Evolutionary conservation across 2,888 invertebrate species (phyloP), one percentile per base, ranked within the genome.

Genomic region (Xestobium rufovillosum): DNA sequence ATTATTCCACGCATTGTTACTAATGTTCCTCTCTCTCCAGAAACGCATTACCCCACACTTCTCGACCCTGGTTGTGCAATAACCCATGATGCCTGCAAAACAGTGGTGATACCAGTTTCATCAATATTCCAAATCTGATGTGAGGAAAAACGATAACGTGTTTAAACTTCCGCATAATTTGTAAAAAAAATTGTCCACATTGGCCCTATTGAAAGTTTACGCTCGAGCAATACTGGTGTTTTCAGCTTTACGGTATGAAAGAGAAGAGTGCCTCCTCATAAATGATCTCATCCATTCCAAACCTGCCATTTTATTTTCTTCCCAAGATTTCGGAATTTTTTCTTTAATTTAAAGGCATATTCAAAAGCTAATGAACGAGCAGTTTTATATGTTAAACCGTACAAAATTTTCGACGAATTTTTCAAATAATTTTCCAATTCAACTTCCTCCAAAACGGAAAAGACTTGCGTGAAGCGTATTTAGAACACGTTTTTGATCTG

Each of bases 401-500:
- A 19, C 6, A 8, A n/a, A n/a, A 19, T 19, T 6, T 19, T 19
- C 23, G 23, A 19, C n/a, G n/a, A 8, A n/a, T 19, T 6, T 8
- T 8, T 6, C 23, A 19, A 19, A 19, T 19, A 19, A n/a, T 19
- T n/a, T 19, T 19, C n/a, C 23, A 19, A 19, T 19, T 19, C 23
- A 8, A n/a, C 6, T 19, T 19, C 23, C n/a, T 19, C 23, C 6
- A n/a, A 8, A 19, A n/a, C 6, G n/a, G 23, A 19, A 19, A 19
- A 19, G 6, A 19, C 23, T n/a, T 19, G 23, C 23, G 6, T 19
- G n/a, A n/a, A 19, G 23, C 23, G n/a, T n/a, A n/a, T n/a, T n/a
- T n/a, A n/a, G n/a, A n/a, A n/a, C n/a, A n/a, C n/a, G n/a, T n/a
- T n/a, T n/a, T n/a, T n/a, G n/a, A n/a, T n/a, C n/a, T n/a, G n/a